phyloP scores from a whole-genome alignment of 2,113 vertebrate genomes.

The Grallaria varia region DNA sequence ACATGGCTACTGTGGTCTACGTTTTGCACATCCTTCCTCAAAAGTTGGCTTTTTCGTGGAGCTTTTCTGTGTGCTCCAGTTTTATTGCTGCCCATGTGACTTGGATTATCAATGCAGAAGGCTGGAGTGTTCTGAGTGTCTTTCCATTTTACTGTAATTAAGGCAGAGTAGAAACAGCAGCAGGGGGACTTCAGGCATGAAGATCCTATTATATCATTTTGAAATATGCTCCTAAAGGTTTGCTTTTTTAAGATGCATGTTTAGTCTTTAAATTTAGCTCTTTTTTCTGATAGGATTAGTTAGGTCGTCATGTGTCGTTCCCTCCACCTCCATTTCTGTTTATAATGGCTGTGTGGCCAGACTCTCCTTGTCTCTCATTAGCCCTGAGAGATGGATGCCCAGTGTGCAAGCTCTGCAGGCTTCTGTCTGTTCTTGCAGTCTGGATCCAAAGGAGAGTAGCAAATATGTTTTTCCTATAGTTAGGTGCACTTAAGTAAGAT shows the following conservation, averaged over 20 bases:
- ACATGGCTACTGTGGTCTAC: neutral
- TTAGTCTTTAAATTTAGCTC: neutral
- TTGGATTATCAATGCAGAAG: neutral
- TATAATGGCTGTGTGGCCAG: neutral
- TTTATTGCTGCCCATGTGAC: neutral
- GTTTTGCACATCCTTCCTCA: neutral
- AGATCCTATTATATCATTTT: neutral
- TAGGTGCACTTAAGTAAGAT: neutral
- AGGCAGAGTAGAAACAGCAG: neutral
- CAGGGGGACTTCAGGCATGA: neutral
- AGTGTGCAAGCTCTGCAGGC: neutral
- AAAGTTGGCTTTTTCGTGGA: neutral
- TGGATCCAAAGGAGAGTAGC: neutral
- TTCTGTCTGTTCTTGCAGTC: neutral
- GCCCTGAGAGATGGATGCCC: neutral
- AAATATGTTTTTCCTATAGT: neutral
- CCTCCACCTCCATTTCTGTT: neutral
- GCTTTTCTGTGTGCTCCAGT: neutral
- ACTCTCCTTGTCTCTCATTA: neutral
- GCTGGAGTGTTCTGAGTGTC: neutral
- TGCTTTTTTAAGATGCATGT: neutral
- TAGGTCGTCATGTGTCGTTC: neutral
- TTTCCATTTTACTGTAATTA: slow-evolving; percentile 32
- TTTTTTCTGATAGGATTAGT: neutral
- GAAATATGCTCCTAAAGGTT: neutral